Base-by-base conservation (phyloP, 1,140 invertebrate species). In the Anastrepha ludens region DNA sequence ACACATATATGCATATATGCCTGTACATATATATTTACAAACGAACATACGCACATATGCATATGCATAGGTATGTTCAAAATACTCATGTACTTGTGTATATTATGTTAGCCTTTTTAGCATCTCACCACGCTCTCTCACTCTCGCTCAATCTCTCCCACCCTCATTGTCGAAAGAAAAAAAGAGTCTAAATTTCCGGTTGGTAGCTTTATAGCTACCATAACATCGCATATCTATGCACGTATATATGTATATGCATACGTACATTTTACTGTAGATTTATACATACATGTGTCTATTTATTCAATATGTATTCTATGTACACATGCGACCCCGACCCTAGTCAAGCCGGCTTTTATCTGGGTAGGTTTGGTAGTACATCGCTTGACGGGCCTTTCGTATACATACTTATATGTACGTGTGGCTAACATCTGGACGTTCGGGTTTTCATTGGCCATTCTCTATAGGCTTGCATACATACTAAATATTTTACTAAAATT, bases 311-410 rank as follows among this genome's bases (percentile, higher is more conserved):
- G 17, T 4, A 62, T 62, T 13, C 3, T 7, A 11, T 74, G 15
- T 74, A 67, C 64, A 44, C 39, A 47, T 44, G 11, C 41, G 67
- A 74, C 15, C 67, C 11, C 67, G 67, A 74, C 67, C 67, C 41
- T 74, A 47, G 39, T 39, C 67, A 74, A 74, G 67, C 67, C 67
- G 67, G 67, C 41, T 70, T 70, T 47, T 13, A 41, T 5, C 0
- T 44, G 2, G 17, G 2, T 17, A 13, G 60, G 15, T 15, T 65
- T 65, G 64, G 2, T 44, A 39, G 41, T 11, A 74, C 41, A 67
- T 41, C 20, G 2, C 9, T 67, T 41, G n/a, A 9, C 2, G 5
- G 3, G 7, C 11, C 65, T 64, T 64, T 64, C 20, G 2, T 29
- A 60, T 60, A 11, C 59, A 5, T 8, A 60, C 9, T 8, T 60